phyloP scores from a whole-genome alignment of 2,888 invertebrate genomes.

The Proisotoma minuta region DNA sequence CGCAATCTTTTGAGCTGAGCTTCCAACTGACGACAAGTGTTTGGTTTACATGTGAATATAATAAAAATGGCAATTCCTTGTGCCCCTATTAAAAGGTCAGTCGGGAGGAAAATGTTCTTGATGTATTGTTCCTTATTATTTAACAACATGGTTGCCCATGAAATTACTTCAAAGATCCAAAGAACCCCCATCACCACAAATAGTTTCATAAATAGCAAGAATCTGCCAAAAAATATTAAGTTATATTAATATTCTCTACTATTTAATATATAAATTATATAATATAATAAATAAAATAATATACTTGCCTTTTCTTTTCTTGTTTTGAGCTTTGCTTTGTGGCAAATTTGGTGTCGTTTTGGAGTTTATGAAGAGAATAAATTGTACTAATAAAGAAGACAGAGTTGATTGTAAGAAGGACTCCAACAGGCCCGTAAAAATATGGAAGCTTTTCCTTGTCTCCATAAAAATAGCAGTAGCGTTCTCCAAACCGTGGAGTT shows the following conservation, averaged over 20 bases:
- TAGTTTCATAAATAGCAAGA: slow-evolving; percentile 68
- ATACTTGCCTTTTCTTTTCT: slow-evolving; percentile 45
- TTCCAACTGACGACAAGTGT: slow-evolving; percentile 52
- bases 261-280: not conserved
- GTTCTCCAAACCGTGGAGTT: slow-evolving; percentile 72
- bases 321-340: slow-evolving; percentile 46
- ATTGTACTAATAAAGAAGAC: slow-evolving; percentile 71
- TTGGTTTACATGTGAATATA: slow-evolving; percentile 83
- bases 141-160: slow-evolving; percentile 74
- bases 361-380: slow-evolving; percentile 61
- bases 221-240: slow-evolving; percentile 27
- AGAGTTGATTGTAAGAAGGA: slow-evolving; percentile 70
- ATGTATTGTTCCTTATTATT: slow-evolving; percentile 51
- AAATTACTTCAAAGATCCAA: slow-evolving; percentile 73
- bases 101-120: slow-evolving; percentile 66
- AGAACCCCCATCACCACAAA: slow-evolving; percentile 76
- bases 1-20: slow-evolving; percentile 44
- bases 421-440: slow-evolving; percentile 78
- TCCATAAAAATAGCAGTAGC: slow-evolving; percentile 78
- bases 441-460: slow-evolving; percentile 75
- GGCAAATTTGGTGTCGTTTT: slow-evolving; percentile 55
- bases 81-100: slow-evolving; percentile 77
- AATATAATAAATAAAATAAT: not conserved
- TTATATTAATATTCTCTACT: not conserved
- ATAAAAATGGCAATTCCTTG: slow-evolving; percentile 85